Evolutionary conservation across 2,888 invertebrate species (phyloP), one percentile per base, ranked within the genome.

Genomic region (Ellobium chinense): DNA sequence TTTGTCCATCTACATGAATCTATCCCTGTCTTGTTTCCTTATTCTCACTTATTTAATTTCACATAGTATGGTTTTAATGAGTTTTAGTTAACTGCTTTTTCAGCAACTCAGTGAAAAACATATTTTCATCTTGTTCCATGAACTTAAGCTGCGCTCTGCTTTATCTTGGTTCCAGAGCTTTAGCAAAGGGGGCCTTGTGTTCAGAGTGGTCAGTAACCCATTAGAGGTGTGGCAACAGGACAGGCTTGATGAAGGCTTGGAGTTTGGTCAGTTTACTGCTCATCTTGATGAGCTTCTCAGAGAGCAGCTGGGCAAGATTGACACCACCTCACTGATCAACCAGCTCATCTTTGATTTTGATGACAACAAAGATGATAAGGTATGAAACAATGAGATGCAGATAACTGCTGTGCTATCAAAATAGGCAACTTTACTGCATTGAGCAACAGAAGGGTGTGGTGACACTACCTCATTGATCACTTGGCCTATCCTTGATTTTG

Each of bases 361-460:
- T 81, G 87, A 89, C 65, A 90, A 90, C 73, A 68, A 81, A 29
- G 88, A 91, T 83, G 85, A 83, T 14, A 84, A 86, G 85, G 91
- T 91, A 70, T 31, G 81, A n/a, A n/a, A n/a, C n/a, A n/a, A n/a
- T n/a, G n/a, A n/a, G n/a, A n/a, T n/a, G n/a, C n/a, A n/a, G n/a
- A n/a, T n/a, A n/a, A n/a, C n/a, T n/a, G n/a, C n/a, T 21, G 69
- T 81, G 5, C 85, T 87, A 56, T 82, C 90, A 21, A 80, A 81
- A 54, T 72, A 74, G 54, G 84, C 85, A 56, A 84, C 90, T 1
- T 90, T 89, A 12, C 70, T 65, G 1, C n/a, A n/a, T n/a, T n/a
- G n/a, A n/a, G n/a, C n/a, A n/a, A n/a, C n/a, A n/a, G n/a, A n/a
- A n/a, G n/a, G n/a, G n/a, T n/a, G n/a, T n/a, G 80, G 80, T 4